phyloP scores from a whole-genome alignment of 2,113 vertebrate species.

The Callaeas wilsoni region DNA sequence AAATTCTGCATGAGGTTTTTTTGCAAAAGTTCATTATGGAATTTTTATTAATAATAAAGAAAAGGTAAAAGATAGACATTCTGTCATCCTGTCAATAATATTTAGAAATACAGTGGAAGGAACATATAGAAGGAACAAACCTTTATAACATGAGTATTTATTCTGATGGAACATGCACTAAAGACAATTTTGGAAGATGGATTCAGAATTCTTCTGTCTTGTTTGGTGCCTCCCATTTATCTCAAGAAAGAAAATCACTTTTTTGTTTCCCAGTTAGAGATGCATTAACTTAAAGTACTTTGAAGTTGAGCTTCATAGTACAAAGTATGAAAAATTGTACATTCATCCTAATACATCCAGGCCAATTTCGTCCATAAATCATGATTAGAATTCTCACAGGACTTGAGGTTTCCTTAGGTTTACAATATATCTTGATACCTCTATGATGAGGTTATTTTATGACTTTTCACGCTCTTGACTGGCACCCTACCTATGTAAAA shows the following conservation, averaged over 20 bases:
- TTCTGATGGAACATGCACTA: neutral
- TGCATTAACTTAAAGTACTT: neutral
- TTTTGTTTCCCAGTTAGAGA: neutral
- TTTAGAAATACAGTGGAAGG: neutral
- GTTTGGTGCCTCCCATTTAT: neutral
- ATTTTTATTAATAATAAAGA: neutral
- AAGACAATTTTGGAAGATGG: neutral
- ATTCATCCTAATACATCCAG: neutral
- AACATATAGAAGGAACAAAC: neutral
- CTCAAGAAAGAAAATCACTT: neutral
- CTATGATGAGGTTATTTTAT: neutral
- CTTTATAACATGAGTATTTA: neutral
- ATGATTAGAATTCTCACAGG: neutral
- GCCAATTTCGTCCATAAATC: neutral
- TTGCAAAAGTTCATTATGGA: neutral
- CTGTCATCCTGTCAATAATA: neutral
- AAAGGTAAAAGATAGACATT: neutral
- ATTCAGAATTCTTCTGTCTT: neutral
- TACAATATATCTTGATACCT: neutral
- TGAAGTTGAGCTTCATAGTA: neutral
- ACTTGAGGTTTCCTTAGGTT: neutral
- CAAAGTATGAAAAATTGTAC: neutral
- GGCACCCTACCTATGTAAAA: neutral
- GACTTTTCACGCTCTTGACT: neutral
- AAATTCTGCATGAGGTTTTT: neutral